Evolutionary conservation across 2,797 vertebrate species (phyloP), one percentile per base, ranked within the genome.

Genomic region (Thunnus albacares): DNA sequence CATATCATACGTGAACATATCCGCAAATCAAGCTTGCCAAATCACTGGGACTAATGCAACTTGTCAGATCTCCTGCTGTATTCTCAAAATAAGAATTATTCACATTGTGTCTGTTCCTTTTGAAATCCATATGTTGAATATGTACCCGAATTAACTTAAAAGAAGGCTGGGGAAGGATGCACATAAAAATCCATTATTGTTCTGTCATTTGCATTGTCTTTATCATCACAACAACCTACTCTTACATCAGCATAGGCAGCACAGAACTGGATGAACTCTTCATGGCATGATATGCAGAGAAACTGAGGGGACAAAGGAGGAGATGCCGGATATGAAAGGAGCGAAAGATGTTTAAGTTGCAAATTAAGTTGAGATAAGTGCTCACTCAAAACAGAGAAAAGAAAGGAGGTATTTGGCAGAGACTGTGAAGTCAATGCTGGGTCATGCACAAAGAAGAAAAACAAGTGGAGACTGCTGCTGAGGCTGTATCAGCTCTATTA

Each of bases 351-450:
- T 70, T 84, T 76, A 60, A 68, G 61, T 71, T 45, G 80, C 59
- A 88, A 87, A 90, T 84, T 86, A 87, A 87, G 74, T 58, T 75
- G 43, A 79, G 79, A 86, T 77, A 81, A 83, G 73, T 77, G 60
- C 62, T 67, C 52, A 52, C 60, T 72, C 59, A 60, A 84, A 83
- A 82, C 47, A 51, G 8, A 71, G 11, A 20, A 30, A 43, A 75
- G 28, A 75, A 71, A 63, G 59, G 51, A 75, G 47, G 55, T 26
- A 65, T 80, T 82, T 84, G 47, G 35, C 35, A 26, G 62, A 73
- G 88, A 74, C 47, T 26, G 60, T 28, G 26, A 82, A 83, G 76
- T 84, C 74, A 65, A 47, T 75, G 47, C 57, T 33, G 24, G 70
- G 70, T 87, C 82, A 85, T 2, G 14, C 56, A 56, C 35, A 24